A percentile compares a stretch with the other conserved stretches of the same genome.
Evolutionary conservation across 2,797 vertebrate genomes (phyloP).

Genomic region (Parauchenoglanis punctatus): DNA sequence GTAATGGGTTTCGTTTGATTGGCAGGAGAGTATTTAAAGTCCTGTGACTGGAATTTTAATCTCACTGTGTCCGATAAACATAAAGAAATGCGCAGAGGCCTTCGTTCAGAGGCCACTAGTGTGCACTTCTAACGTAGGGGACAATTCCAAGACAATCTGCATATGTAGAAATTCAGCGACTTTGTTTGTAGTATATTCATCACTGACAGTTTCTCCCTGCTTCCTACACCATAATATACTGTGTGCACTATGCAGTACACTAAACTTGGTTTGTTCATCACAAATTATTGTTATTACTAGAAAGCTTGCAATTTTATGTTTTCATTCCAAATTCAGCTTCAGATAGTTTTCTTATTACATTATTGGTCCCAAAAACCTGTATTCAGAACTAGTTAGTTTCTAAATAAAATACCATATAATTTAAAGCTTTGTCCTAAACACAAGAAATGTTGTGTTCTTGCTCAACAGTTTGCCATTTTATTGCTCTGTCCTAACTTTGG

Average conservation of each 20-base stretch:
- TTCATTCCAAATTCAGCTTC: background rate
- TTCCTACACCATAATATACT: background rate
- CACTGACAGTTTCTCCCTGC: background rate
- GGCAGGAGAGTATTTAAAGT: conserved; percentile 34
- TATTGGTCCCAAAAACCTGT: background rate
- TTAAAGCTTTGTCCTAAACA: background rate
- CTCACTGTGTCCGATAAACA: conserved; percentile 17
- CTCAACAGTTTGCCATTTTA: background rate
- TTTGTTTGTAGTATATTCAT: too few relatives aligned
- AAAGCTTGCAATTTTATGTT: background rate
- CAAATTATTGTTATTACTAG: background rate
- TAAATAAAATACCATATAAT: background rate
- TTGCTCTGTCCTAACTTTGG: background rate
- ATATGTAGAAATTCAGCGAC: background rate
- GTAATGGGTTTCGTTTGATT: conserved; percentile 37
- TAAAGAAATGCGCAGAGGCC: conserved; percentile 8
- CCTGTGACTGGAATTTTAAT: conserved; percentile 27
- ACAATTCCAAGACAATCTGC: background rate
- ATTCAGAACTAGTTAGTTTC: background rate
- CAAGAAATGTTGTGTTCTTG: background rate
- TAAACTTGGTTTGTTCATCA: background rate
- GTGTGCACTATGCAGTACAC: background rate
- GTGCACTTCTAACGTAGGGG: background rate
- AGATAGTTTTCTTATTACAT: background rate
- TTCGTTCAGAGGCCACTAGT: background rate